Conservation (phyloP, 2,797 vertebrate species). For the Ataeniobius toweri region DNA sequence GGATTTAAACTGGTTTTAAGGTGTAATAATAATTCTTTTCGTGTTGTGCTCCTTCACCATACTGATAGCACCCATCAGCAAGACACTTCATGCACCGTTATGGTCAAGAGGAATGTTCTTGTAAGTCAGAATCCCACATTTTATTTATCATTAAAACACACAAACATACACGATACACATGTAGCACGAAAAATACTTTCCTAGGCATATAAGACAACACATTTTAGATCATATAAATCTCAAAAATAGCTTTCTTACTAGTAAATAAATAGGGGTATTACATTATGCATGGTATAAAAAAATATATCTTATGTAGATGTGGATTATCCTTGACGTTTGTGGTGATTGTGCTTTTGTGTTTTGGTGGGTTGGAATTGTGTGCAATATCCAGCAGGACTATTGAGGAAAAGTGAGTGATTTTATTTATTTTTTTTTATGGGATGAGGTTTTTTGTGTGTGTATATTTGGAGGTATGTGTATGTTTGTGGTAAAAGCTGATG, state of each 20-base stretch:
- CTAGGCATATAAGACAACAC: slow-evolving; percentile 74
- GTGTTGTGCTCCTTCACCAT: slow-evolving; percentile 82
- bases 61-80: slow-evolving; percentile 84
- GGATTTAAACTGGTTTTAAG: not conserved
- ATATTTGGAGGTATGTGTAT: slow-evolving; percentile 30
- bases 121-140: slow-evolving; percentile 60
- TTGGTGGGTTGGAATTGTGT: slow-evolving; percentile 50
- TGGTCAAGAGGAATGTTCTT: slow-evolving; percentile 71
- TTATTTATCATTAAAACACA: slow-evolving; percentile 71
- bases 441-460: slow-evolving; percentile 39
- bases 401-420: slow-evolving; percentile 56
- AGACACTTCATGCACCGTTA: slow-evolving; percentile 78
- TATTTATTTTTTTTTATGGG: slow-evolving; percentile 19
- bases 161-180: slow-evolving; percentile 73
- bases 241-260: slow-evolving; percentile 75
- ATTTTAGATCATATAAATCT: slow-evolving; percentile 74
- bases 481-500: slow-evolving; percentile 37
- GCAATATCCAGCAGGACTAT: slow-evolving; percentile 53
- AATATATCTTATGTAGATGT: slow-evolving; percentile 78
- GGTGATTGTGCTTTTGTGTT: slow-evolving; percentile 73
- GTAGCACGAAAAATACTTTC: slow-evolving; percentile 79
- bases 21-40: slow-evolving; percentile 38
- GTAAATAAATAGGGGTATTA: slow-evolving; percentile 72
- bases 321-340: slow-evolving; percentile 60
- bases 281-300: slow-evolving; percentile 78